Percentiles rank a stretch among this genome's conserved stretches.
These are phyloP conservation scores for Epinephelus awoara DNA, from an alignment of 2,797 vertebrate species.

Conservation along the genomic window DNA sequence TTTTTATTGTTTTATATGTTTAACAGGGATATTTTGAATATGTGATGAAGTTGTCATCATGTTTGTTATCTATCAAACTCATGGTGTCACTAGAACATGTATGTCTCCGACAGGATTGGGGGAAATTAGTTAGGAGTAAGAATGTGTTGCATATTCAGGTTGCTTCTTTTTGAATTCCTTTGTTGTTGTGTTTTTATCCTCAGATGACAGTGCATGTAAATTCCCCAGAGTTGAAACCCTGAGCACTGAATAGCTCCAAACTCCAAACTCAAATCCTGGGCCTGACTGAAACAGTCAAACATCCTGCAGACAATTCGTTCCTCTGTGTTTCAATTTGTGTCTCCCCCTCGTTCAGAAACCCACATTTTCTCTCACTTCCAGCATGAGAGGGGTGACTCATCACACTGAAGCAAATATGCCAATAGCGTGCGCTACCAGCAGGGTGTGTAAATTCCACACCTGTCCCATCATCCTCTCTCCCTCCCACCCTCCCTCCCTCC, in stretches of 20 bases:
- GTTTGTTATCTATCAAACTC: too few relatives aligned
- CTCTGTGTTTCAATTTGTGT: conserved; percentile 12
- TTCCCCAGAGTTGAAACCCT: too few relatives aligned
- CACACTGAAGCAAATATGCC: conserved; percentile 59
- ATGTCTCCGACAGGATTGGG: too few relatives aligned
- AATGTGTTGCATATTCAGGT: too few relatives aligned
- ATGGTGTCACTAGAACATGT: too few relatives aligned
- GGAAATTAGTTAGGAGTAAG: too few relatives aligned
- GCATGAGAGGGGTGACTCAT: conserved; percentile 68
- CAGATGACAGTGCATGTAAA: not conserved
- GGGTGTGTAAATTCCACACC: conserved; percentile 83
- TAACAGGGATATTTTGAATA: too few relatives aligned
- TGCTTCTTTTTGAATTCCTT: too few relatives aligned
- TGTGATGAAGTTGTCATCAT: too few relatives aligned
- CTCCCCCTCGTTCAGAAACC: conserved; percentile 21
- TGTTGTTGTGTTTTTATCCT: too few relatives aligned
- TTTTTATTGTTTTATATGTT: too few relatives aligned
- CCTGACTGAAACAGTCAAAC: not conserved
- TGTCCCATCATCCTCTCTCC: conserved; percentile 75
- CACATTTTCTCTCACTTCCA: conserved; percentile 45
- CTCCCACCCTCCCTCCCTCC: conserved; percentile 3
- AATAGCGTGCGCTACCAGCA: conserved; percentile 58
- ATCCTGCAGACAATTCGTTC: conserved; percentile 10
- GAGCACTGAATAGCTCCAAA: too few relatives aligned
- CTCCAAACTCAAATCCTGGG: not conserved